A percentile compares a stretch with the other conserved stretches of the same genome.
phyloP scores from a whole-genome alignment of 2,113 vertebrate species.

The Paraplagusia blochii region DNA sequence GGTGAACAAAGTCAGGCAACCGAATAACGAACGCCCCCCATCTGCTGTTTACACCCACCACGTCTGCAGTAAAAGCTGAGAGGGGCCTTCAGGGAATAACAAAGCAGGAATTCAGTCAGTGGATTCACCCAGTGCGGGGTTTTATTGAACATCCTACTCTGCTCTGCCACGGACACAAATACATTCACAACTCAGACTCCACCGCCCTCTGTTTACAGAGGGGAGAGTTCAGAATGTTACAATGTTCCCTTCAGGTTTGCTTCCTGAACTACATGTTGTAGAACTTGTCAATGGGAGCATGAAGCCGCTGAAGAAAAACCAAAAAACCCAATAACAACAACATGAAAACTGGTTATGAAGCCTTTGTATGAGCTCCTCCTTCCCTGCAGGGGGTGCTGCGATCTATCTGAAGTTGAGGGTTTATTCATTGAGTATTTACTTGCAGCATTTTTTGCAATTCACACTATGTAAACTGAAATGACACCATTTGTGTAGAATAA shows the following conservation, averaged over 20 bases:
- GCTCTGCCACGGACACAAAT: constrained; percentile 4
- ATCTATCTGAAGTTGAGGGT: too few relatives aligned
- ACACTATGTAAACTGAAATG: too few relatives aligned
- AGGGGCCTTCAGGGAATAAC: background rate
- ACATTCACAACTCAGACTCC: background rate
- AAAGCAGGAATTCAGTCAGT: background rate
- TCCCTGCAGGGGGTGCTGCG: too few relatives aligned
- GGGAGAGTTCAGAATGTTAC: constrained; percentile 1
- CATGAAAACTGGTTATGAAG: too few relatives aligned
- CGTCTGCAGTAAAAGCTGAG: background rate
- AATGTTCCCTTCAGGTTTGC: background rate
- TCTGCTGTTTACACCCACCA: constrained; percentile 1
- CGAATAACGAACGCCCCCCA: background rate
- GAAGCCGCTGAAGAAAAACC: too few relatives aligned
- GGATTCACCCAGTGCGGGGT: background rate
- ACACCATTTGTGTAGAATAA: too few relatives aligned
- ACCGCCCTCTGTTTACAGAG: background rate
- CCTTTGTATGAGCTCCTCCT: too few relatives aligned
- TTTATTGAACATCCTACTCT: constrained; percentile 1
- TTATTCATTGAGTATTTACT: too few relatives aligned
- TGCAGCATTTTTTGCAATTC: too few relatives aligned
- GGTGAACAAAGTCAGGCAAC: background rate
- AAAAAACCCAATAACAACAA: too few relatives aligned
- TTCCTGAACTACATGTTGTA: background rate
- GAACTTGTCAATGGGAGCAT: constrained; percentile 4